Evolutionary conservation across 2,888 invertebrate species (phyloP), one percentile per base, ranked within the genome.

Genomic region (Ornithoptera alexandrae): DNA sequence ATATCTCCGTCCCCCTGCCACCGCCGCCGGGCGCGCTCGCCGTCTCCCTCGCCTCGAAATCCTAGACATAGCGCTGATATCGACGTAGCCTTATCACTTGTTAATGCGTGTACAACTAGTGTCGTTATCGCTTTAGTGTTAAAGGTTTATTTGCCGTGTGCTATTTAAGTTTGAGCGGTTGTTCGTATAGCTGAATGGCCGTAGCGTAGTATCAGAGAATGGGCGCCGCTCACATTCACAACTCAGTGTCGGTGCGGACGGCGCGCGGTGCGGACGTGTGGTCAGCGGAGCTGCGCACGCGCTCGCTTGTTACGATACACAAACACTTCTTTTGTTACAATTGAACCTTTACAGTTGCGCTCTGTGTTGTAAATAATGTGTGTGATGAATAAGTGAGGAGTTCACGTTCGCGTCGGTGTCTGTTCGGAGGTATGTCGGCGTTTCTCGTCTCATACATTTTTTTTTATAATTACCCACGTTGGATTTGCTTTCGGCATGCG

Each of bases 41-140:
- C 69, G 70, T 86, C 88, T 81, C 88, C 64, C 78, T 89, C 84
- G 75, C 76, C 82, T 83, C 77, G 81, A 82, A 81, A 86, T 90
- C 89, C 90, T 90, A 91, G 92, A 90, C 91, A 83, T 85, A 87
- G 88, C 85, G 85, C 83, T 90, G 90, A 89, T 92, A 92, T 92
- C 90, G 92, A 92, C 91, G 90, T 88, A 87, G 86, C 83, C 88
- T 90, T 92, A 92, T 91, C 91, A 91, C 80, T 84, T 75, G 69
- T 65, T 67, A 63, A 65, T 22, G 39, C 69, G 72, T 76, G 76
- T 72, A 71, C 78, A 72, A 86, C 78, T 84, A 78, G 74, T 79
- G 71, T 67, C 82, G 79, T 79, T 89, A 84, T 81, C 66, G 1
- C 10, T n/a, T 56, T 56, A 10, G 0, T 0, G 0, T 42, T 88